A percentile compares a stretch with the other conserved stretches of the same genome.
These are phyloP conservation scores for Pseudomyrmex cubaensis DNA, from an alignment of 1,140 invertebrate genomes.

Conservation along the genomic window DNA sequence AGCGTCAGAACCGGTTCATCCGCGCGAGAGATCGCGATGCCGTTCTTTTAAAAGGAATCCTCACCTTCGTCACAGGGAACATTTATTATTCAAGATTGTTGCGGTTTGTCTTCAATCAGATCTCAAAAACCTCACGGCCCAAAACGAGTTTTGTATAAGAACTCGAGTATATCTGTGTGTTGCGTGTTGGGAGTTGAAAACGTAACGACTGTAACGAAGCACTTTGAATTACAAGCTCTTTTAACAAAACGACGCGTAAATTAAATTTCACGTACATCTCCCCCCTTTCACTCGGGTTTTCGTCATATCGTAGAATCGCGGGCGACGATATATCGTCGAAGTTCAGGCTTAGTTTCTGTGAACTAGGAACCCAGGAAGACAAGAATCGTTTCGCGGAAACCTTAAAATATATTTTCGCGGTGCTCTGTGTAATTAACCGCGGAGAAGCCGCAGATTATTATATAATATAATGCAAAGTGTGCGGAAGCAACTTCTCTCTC, in stretches of 20 bases:
- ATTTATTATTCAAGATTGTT: slow-evolving; percentile 46
- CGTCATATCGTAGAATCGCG: too few species aligned
- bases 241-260: background rate
- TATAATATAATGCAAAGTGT: background rate
- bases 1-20: slow-evolving; percentile 31
- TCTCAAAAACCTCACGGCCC: background rate
- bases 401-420: slow-evolving; percentile 27
- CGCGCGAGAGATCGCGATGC: slow-evolving; percentile 1
- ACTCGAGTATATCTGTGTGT: background rate
- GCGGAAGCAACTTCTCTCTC: background rate
- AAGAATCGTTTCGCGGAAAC: slow-evolving; percentile 21
- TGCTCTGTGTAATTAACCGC: slow-evolving; percentile 16
- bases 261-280: too few species aligned
- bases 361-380: slow-evolving; percentile 8
- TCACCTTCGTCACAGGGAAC: slow-evolving; percentile 18
- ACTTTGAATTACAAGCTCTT: slow-evolving; percentile 26
- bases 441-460: background rate
- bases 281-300: too few species aligned
- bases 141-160: slow-evolving; percentile 14
- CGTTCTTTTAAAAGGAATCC: slow-evolving; percentile 14
- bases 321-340: background rate
- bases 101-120: background rate
- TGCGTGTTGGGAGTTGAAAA: background rate
- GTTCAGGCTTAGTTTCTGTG: background rate
- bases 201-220: background rate